Conservation (phyloP, 2,888 invertebrate genomes). For the Tricholauxania praeusta region DNA sequence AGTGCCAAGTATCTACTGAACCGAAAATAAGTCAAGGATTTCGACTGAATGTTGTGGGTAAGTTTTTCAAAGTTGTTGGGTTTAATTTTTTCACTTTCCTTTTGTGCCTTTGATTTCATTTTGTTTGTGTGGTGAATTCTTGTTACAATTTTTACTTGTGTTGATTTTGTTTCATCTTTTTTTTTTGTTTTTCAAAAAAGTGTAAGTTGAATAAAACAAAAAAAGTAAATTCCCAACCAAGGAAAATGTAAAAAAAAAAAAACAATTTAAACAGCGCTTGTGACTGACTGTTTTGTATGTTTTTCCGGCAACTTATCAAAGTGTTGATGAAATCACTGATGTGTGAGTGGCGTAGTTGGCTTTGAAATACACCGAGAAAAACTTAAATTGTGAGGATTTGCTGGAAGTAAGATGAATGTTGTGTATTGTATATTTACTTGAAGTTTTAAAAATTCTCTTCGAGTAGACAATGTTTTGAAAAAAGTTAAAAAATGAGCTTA, state of each 20-base stretch:
- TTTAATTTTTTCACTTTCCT: background rate
- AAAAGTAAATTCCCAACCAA: background rate
- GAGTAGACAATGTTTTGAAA: too few species aligned
- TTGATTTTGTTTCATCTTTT: background rate
- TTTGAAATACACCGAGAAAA: background rate
- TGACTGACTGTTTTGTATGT: constrained; percentile 17
- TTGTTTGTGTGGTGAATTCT: constrained; percentile 1
- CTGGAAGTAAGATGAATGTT: too few species aligned
- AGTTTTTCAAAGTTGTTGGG: constrained; percentile 60
- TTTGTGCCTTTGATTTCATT: background rate
- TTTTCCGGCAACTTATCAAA: constrained; percentile 30
- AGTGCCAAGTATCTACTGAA: constrained; percentile 82
- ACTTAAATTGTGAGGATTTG: background rate
- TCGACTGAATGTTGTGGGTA: constrained; percentile 78
- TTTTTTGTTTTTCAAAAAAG: background rate
- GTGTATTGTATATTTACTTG: too few species aligned
- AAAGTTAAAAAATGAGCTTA: too few species aligned
- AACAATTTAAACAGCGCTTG: constrained; percentile 7
- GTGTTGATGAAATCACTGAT: constrained; percentile 3
- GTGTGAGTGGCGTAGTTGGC: background rate
- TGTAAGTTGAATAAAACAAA: background rate
- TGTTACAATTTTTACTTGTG: background rate
- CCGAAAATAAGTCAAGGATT: constrained; percentile 81
- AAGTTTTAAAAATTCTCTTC: too few species aligned
- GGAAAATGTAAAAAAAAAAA: background rate